Base-by-base conservation (phyloP, 2,888 invertebrate species). In the Malthinus flaveolus region DNA sequence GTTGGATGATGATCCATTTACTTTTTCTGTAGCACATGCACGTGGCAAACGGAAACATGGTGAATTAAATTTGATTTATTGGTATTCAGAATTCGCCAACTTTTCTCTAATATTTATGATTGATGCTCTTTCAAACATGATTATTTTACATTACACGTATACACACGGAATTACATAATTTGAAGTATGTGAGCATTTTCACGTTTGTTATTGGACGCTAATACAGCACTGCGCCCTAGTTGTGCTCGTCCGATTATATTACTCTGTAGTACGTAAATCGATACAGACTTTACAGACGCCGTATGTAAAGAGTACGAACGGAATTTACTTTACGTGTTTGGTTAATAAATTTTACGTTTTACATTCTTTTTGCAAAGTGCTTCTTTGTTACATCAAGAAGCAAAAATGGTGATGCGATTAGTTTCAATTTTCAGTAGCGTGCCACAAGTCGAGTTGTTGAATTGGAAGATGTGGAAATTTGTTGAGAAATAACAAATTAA, bases 41-140 rank as follows among this genome's bases (percentile, higher is more conserved):
- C 59, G 71, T 71, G 57, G 71, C 61, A 55, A 71, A 71, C 1
- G 71, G 71, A 65, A 71, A 70, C 71, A 71, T 71, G 60, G 23
- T 5, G 5, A 23, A 12, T 46, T 32, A n/a, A 31, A 12, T 32
- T 15, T 15, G 9, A 39, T 23, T 23, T 39, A 39, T 13, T 7
- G 1, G 1, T 15, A 15, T 15, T 23, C 5, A 42, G n/a, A 42
- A 42, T 42, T 42, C n/a, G 15, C 15, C 9, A 42, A 42, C n/a
- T 6, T 15, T 39, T 39, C 8, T 1, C 7, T 4, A 13, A 10
- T 13, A 4, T 39, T 42, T 42, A 8, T 42, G 15, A 15, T 42
- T 9, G 6, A n/a, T 23, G 8, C 8, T 42, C 1, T 15, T 39
- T 42, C 1, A 15, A 15, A 42, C 23, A 23, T 23, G 5, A 23